Base-by-base conservation (phyloP, 1,140 invertebrate genomes). In the Drosophila mauritiana region DNA sequence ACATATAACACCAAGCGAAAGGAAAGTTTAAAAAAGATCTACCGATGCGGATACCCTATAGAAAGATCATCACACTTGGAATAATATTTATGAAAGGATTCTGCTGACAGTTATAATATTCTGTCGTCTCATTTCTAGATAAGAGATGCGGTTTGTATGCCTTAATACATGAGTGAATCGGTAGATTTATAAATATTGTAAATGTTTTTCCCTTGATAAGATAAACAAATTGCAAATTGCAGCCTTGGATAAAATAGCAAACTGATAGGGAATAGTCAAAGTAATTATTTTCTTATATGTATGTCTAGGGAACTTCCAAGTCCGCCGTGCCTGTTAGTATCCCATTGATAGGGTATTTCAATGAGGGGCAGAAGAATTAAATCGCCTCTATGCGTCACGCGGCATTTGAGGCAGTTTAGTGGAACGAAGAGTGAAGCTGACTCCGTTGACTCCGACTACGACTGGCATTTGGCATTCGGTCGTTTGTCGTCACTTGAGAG, bases 381-480 rank as follows among this genome's bases (percentile, higher is more conserved):
- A 78, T 72, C 79, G 76, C 72, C 73, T 74, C 74, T 69, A 70
- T 80, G 81, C 81, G 74, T 85, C 82, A 85, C 73, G 74, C 73
- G 63, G 77, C 81, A 85, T 85, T 85, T 84, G 73, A 79, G 65
- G 67, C 67, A 74, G 77, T 78, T 77, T 76, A 53, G 73, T 73
- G 52, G 61, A 74, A 78, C 63, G 74, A 46, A 70, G 64, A 70
- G 64, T 70, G 67, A 70, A 46, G 64, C 65, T 70, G 64, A 70
- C 67, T 70, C 49, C 64, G 43, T 13, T 59, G 46, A 59, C 73
- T 75, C 57, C 61, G 73, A 37, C 58, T 42, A 31, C 68, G 77
- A 40, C 77, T 69, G 68, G 73, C 77, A 85, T 85, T 80, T 78
- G 74, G 43, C 78, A 79, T 65, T 77, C 73, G 67, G 57, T 51